Conservation (phyloP, 2,797 vertebrate genomes). For the Prionace glauca region DNA sequence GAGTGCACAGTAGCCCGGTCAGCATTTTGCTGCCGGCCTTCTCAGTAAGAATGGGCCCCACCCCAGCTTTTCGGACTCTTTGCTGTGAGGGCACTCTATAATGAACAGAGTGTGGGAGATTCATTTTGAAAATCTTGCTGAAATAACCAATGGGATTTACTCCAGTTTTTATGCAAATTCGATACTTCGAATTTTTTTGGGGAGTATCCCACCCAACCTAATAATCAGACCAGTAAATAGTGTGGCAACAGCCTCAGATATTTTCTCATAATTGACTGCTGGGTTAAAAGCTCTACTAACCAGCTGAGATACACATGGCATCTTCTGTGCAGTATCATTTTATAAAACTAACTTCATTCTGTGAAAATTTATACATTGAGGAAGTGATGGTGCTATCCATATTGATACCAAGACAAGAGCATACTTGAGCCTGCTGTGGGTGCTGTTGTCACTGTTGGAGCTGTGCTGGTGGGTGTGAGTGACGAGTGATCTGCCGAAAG, state of each 20-base stretch:
- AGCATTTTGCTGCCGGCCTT: too few species aligned
- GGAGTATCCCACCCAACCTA: too few species aligned
- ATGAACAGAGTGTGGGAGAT: too few species aligned
- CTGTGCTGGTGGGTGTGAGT: neutral
- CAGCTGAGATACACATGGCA: neutral
- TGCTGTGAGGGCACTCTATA: too few species aligned
- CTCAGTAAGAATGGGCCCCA: too few species aligned
- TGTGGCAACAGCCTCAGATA: neutral
- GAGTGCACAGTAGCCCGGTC: too few species aligned
- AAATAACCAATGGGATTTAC: too few species aligned
- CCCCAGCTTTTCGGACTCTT: too few species aligned
- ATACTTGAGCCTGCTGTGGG: neutral
- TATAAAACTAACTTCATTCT: neutral
- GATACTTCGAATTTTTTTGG: too few species aligned
- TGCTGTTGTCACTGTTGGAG: neutral
- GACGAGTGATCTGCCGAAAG: neutral
- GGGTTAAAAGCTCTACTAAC: neutral
- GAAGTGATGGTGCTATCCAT: fast-evolving
- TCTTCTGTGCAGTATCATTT: neutral
- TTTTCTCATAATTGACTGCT: neutral
- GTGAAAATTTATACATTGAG: neutral
- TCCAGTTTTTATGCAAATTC: too few species aligned
- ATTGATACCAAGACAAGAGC: neutral
- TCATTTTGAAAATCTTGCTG: too few species aligned
- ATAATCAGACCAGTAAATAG: neutral